phyloP scores from a whole-genome alignment of 2,797 vertebrate species.

The Myiotriccus ornatus region DNA sequence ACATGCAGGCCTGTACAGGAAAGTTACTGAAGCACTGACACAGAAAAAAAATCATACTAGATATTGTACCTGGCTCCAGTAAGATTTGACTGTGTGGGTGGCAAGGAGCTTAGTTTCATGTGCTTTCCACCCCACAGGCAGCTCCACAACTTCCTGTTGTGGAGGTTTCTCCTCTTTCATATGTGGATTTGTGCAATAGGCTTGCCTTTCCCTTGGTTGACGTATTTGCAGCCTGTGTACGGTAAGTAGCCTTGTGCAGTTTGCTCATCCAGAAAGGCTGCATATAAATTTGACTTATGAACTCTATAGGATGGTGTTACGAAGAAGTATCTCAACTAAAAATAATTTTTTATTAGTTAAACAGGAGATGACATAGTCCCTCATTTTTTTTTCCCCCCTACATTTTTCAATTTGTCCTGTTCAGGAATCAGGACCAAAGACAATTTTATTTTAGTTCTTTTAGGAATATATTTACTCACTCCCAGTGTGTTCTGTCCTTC shows the following conservation, averaged over 20 bases:
- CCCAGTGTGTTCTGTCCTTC: background rate
- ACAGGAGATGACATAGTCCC: slow-evolving; percentile 49
- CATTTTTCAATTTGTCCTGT: slow-evolving; percentile 32
- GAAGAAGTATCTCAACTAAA: slow-evolving; percentile 57
- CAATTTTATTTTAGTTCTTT: slow-evolving; percentile 55
- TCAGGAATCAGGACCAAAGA: slow-evolving; percentile 47
- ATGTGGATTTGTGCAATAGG: slow-evolving; percentile 57
- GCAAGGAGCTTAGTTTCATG: slow-evolving; percentile 45
- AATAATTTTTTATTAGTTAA: slow-evolving; percentile 57
- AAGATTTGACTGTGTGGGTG: slow-evolving; percentile 61
- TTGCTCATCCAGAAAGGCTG: slow-evolving; percentile 45
- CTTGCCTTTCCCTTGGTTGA: slow-evolving; percentile 44
- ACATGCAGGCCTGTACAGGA: background rate
- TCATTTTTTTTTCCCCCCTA: background rate
- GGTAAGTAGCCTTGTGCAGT: slow-evolving; percentile 45
- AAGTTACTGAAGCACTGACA: slow-evolving; percentile 44
- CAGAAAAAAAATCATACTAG: slow-evolving; percentile 43
- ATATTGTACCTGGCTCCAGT: slow-evolving; percentile 57
- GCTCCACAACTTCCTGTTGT: slow-evolving; percentile 68
- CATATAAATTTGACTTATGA: slow-evolving; percentile 52
- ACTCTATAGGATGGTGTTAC: slow-evolving; percentile 27
- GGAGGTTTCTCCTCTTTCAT: slow-evolving; percentile 62
- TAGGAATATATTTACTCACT: slow-evolving; percentile 29
- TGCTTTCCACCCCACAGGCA: slow-evolving; percentile 59
- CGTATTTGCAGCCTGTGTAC: slow-evolving; percentile 34